Percentiles rank a stretch among this genome's conserved stretches.
Conservation (phyloP, 1,140 invertebrate genomes). For the Conus betulinus region DNA sequence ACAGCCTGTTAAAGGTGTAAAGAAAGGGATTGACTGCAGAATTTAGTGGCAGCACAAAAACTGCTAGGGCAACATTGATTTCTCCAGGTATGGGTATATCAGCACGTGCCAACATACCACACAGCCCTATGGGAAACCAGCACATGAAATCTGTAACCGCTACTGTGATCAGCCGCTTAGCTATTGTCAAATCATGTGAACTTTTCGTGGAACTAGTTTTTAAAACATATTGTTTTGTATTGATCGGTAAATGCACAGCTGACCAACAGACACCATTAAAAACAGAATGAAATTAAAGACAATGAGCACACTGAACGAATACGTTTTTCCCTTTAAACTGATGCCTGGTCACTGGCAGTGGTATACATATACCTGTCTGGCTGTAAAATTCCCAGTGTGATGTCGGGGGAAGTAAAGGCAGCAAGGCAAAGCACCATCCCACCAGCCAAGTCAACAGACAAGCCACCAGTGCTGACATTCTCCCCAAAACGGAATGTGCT, state of each 20-base stretch:
- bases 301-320: constrained; percentile 50
- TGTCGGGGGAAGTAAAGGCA: constrained; percentile 30
- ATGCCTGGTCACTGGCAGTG: constrained; percentile 48
- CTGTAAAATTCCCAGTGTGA: constrained; percentile 54
- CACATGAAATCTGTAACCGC: constrained; percentile 30
- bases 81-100: constrained; percentile 36
- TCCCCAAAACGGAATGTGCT: not conserved
- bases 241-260: constrained; percentile 29
- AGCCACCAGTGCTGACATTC: constrained; percentile 3
- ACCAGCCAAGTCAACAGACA: constrained; percentile 27
- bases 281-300: constrained; percentile 52
- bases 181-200: constrained; percentile 5
- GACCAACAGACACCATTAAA: constrained; percentile 45
- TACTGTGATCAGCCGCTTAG: not conserved
- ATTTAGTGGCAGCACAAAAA: constrained; percentile 43
- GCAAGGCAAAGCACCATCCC: not conserved
- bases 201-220: not conserved
- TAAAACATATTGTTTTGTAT: not conserved
- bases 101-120: constrained; percentile 18
- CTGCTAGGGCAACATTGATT: constrained; percentile 23
- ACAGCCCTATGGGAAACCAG: constrained; percentile 47
- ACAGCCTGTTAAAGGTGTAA: constrained; percentile 27
- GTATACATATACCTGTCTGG: constrained; percentile 50
- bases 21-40: constrained; percentile 41
- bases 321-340: constrained; percentile 43